Evolutionary conservation across 2,797 vertebrate genomes (phyloP).

Genomic region (Paguma larvata): DNA sequence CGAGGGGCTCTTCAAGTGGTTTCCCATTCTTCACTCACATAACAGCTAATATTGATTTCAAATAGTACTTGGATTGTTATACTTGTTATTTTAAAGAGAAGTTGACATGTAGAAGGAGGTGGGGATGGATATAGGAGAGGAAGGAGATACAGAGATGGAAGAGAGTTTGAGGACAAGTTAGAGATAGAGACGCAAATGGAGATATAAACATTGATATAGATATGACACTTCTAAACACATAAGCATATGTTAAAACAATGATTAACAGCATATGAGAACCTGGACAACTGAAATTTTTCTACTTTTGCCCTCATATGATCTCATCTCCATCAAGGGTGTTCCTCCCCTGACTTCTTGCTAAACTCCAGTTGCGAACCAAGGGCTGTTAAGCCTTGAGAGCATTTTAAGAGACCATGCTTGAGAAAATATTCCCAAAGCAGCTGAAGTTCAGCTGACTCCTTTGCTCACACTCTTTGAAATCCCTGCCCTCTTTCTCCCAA

Average conservation of each 20-base stretch:
- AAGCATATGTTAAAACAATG: not conserved
- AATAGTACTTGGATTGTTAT: not conserved
- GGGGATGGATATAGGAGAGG: not conserved
- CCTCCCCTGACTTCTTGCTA: not conserved
- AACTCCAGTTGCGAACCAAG: not conserved
- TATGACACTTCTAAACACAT: not conserved
- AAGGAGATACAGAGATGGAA: not conserved
- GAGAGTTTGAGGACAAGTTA: not conserved
- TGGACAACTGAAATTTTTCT: not conserved
- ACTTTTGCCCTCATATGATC: not conserved
- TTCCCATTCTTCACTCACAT: not conserved
- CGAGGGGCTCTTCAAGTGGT: not conserved
- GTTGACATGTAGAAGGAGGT: accelerated
- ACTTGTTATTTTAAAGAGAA: not conserved
- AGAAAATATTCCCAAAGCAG: not conserved
- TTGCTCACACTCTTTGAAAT: not conserved
- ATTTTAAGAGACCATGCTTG: not conserved
- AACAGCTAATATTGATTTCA: not conserved
- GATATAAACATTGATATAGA: not conserved
- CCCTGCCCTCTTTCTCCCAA: not conserved
- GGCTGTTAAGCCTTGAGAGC: not conserved
- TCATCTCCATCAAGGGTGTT: not conserved
- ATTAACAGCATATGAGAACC: not conserved
- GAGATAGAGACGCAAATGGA: not conserved
- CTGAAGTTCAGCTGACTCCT: not conserved